A percentile compares a stretch with the other conserved stretches of the same genome.
Conservation (phyloP, 2,888 invertebrate genomes). For the Lumbricus terrestris region DNA sequence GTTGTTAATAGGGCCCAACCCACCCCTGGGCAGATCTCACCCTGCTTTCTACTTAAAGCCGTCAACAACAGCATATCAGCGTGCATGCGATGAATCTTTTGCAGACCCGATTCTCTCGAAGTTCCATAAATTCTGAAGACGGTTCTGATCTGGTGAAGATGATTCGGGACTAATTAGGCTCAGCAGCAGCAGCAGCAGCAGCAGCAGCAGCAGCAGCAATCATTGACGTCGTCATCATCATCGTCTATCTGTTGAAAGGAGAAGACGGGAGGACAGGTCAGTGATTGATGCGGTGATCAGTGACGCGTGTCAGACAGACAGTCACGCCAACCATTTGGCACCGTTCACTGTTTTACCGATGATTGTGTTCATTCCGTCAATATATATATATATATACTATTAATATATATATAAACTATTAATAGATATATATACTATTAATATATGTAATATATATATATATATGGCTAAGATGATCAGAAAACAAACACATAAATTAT, state of each 20-base stretch:
- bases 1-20: too few relatives aligned
- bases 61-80: background rate
- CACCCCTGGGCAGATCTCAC: too few relatives aligned
- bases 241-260: background rate
- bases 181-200: too few relatives aligned
- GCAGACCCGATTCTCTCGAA: background rate
- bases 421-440: too few relatives aligned
- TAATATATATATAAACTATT: too few relatives aligned
- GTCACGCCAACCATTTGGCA: background rate
- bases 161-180: background rate
- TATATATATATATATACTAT: too few relatives aligned
- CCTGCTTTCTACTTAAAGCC: too few relatives aligned
- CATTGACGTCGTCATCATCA: too few relatives aligned
- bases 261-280: too few relatives aligned
- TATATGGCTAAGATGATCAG: background rate
- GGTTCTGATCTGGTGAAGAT: background rate
- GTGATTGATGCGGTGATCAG: background rate
- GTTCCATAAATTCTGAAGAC: background rate
- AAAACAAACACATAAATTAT: background rate
- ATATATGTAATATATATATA: too few relatives aligned
- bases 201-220: background rate
- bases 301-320: background rate
- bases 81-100: background rate
- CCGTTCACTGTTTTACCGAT: background rate
- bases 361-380: background rate